phyloP scores from a whole-genome alignment of 1,140 invertebrate species.

The Periplaneta americana region DNA sequence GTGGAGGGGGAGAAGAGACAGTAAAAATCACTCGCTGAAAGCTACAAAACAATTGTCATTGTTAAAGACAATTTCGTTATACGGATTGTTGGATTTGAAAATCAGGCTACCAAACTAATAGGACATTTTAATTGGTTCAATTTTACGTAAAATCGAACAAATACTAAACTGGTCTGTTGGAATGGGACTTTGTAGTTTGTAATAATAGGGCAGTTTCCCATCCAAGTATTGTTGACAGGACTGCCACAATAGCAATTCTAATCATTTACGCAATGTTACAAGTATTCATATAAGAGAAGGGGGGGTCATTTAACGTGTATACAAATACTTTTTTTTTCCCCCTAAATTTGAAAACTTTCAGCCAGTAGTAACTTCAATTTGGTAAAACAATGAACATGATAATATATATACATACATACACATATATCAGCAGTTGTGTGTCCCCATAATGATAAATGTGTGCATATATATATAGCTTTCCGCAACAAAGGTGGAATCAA shows the following conservation, averaged over 20 bases:
- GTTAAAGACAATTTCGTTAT: neutral
- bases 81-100: neutral
- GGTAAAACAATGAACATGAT: neutral
- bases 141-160: neutral
- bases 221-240: neutral
- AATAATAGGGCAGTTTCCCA: too few species aligned
- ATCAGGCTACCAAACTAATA: neutral
- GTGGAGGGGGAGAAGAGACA: too few species aligned
- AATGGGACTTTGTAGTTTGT: neutral
- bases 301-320: neutral
- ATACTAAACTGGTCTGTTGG: neutral
- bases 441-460: too few species aligned
- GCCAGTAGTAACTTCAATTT: neutral
- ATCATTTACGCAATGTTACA: neutral
- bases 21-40: neutral
- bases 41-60: neutral
- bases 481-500: neutral
- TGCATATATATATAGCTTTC: neutral
- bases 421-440: too few species aligned
- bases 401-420: neutral
- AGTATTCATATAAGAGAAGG: too few species aligned
- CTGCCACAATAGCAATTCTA: neutral
- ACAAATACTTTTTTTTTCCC: too few species aligned
- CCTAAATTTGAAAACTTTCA: neutral
- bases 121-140: neutral